A percentile compares a stretch with the other conserved stretches of the same genome.
phyloP scores from a whole-genome alignment of 2,888 invertebrate genomes.

The Ophraella communa region DNA sequence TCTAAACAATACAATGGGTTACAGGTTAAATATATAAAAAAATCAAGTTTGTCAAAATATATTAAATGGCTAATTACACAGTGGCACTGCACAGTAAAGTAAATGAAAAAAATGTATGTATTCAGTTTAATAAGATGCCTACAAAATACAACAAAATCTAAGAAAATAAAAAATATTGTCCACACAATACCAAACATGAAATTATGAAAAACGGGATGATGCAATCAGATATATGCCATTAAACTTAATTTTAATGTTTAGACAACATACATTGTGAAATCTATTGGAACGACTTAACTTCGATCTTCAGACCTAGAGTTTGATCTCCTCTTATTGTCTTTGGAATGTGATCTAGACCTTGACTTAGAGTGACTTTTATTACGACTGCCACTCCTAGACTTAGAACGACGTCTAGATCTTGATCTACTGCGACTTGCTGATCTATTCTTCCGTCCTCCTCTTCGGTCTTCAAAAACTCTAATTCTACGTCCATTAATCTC shows the following conservation, averaged over 20 bases:
- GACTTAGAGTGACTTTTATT: conserved; percentile 33
- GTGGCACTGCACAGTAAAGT: background rate
- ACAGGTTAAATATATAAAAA: background rate
- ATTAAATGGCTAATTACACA: background rate
- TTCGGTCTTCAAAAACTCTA: conserved; percentile 83
- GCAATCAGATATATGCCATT: conserved; percentile 22
- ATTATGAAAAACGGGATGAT: conserved; percentile 10
- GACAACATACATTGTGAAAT: conserved; percentile 25
- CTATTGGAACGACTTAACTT: conserved; percentile 19
- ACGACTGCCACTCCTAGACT: conserved; percentile 33
- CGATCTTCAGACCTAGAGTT: conserved; percentile 30
- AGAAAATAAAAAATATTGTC: conserved; percentile 17
- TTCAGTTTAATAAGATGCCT: conserved; percentile 12
- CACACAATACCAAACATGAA: conserved; percentile 21
- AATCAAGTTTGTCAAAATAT: background rate
- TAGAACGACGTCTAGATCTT: conserved; percentile 32
- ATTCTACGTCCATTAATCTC: conserved; percentile 93
- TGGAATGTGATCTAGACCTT: conserved; percentile 43
- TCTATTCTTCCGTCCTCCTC: conserved; percentile 53
- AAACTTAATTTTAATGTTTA: conserved; percentile 23
- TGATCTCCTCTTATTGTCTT: conserved; percentile 41
- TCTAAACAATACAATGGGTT: background rate
- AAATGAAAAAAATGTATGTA: conserved; percentile 1
- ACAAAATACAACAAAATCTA: conserved; percentile 19
- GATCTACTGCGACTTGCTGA: conserved; percentile 40